A percentile compares a stretch with the other conserved stretches of the same genome.
phyloP scores from a whole-genome alignment of 2,113 vertebrate genomes.

The Tympanuchus pallidicinctus region DNA sequence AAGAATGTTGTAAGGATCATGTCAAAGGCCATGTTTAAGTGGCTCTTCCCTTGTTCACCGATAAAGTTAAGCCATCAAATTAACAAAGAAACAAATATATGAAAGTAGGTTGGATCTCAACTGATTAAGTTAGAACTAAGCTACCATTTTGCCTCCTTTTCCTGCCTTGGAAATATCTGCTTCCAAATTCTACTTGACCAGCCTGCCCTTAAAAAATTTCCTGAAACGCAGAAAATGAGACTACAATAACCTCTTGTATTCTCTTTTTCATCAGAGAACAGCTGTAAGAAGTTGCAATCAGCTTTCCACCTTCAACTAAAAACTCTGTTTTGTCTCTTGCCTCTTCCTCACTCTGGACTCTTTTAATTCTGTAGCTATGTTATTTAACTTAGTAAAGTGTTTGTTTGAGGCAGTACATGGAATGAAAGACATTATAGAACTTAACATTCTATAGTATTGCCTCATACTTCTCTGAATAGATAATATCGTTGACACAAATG shows the following conservation, averaged over 20 bases:
- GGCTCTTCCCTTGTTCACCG: too few relatives aligned
- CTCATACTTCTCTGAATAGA: constrained; percentile 66
- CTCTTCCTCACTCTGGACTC: not conserved
- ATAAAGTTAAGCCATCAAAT: too few relatives aligned
- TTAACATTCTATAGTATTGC: constrained; percentile 61
- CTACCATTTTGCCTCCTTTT: not conserved
- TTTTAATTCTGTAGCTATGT: not conserved
- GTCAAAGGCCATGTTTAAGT: too few relatives aligned
- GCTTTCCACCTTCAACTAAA: not conserved
- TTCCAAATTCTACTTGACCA: constrained; percentile 7
- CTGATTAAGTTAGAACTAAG: not conserved
- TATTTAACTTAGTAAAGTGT: constrained; percentile 22
- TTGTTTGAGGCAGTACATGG: not conserved
- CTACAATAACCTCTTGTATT: not conserved
- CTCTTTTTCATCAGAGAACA: not conserved
- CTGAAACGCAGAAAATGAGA: not conserved
- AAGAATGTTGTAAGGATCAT: too few relatives aligned
- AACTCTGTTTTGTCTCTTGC: not conserved
- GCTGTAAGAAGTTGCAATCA: not conserved
- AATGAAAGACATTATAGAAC: constrained; percentile 53
- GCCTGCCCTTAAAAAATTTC: not conserved
- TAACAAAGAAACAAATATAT: not conserved
- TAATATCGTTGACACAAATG: constrained; percentile 65
- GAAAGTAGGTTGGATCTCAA: not conserved
- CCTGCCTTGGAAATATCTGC: not conserved